Evolutionary conservation across 2,888 invertebrate species (phyloP).

Genomic region (Ichneumoninae sp.): DNA sequence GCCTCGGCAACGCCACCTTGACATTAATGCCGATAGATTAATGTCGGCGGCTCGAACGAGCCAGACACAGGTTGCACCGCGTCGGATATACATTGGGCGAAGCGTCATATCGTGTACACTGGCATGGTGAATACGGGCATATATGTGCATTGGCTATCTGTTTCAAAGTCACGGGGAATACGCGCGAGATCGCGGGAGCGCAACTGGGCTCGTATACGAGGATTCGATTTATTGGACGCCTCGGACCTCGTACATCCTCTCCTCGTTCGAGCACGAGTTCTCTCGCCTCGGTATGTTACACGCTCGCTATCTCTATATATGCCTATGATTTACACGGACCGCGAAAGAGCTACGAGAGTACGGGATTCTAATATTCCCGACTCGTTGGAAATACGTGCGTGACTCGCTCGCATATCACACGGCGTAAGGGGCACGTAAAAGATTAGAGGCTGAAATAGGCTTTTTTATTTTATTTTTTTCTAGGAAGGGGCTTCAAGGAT

Average conservation of each 20-base stretch:
- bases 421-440: constrained; percentile 22
- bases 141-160: constrained; percentile 10
- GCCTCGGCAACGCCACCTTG: constrained; percentile 54
- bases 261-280: constrained; percentile 57
- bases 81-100: constrained; percentile 40
- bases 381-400: constrained; percentile 60
- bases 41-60: constrained; percentile 57
- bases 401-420: constrained; percentile 60
- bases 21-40: constrained; percentile 67
- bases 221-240: constrained; percentile 69
- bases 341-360: constrained; percentile 65
- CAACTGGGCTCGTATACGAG: constrained; percentile 51
- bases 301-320: constrained; percentile 14
- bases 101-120: constrained; percentile 30
- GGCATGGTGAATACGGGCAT: not conserved
- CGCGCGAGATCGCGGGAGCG: constrained; percentile 30
- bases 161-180: constrained; percentile 49
- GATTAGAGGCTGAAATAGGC: constrained; percentile 43
- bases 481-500: too few species aligned
- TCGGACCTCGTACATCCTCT: constrained; percentile 65
- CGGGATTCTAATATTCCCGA: constrained; percentile 61
- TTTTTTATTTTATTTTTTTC: not conserved
- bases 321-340: constrained; percentile 66
- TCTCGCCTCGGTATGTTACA: constrained; percentile 53
- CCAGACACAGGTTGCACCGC: constrained; percentile 34